Conservation (phyloP, 1,140 invertebrate genomes). For the Sarcophaga peregrina region DNA sequence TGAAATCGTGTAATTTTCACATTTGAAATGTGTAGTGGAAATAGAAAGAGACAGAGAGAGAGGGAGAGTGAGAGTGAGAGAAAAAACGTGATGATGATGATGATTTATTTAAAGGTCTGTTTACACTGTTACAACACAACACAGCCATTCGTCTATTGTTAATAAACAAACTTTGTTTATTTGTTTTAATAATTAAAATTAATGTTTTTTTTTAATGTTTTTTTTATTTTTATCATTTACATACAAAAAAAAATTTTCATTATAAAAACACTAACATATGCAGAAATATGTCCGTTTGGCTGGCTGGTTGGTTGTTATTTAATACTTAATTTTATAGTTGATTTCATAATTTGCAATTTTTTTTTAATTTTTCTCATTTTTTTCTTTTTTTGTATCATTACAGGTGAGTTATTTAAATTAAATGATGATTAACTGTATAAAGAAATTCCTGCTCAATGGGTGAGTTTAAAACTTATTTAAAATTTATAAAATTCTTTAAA, state of each 20-base stretch:
- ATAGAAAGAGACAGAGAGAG: background rate
- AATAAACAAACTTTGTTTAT: background rate
- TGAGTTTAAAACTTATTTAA: background rate
- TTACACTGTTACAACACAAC: background rate
- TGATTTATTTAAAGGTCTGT: constrained; percentile 12
- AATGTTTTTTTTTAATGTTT: background rate
- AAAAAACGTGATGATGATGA: background rate
- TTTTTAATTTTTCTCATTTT: background rate
- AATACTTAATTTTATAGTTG: background rate
- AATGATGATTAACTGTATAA: background rate
- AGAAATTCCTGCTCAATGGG: background rate
- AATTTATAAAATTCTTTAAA: too few species aligned
- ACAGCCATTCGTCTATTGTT: background rate
- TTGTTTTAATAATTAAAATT: constrained; percentile 3
- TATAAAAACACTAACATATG: too few species aligned
- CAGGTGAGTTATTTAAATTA: constrained; percentile 2
- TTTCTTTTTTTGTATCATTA: background rate
- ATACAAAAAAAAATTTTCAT: too few species aligned
- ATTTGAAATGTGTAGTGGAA: too few species aligned
- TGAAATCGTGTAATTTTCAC: too few species aligned
- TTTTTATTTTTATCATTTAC: background rate
- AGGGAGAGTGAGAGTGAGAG: background rate
- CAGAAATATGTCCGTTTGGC: too few species aligned
- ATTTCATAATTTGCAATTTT: background rate
- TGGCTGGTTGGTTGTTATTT: background rate